Evolutionary conservation across 2,797 vertebrate species (phyloP).

Genomic region (Sebastes hubbsi): DNA sequence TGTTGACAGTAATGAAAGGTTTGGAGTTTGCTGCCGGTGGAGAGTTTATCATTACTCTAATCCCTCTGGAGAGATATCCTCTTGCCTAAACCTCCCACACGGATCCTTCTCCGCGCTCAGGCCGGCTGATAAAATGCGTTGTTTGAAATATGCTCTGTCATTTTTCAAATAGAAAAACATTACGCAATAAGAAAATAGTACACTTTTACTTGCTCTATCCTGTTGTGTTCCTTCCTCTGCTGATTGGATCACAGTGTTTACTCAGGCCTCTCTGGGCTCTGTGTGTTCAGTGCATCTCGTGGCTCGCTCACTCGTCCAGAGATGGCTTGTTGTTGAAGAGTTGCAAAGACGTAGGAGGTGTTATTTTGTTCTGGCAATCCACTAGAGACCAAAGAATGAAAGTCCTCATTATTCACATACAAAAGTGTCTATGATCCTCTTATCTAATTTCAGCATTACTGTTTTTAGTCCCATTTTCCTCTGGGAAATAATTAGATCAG

Average conservation of each 20-base stretch:
- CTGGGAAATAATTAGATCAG: constrained; percentile 35
- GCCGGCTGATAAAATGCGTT: constrained; percentile 48
- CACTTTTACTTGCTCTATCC: constrained; percentile 12
- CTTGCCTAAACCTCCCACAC: constrained; percentile 55
- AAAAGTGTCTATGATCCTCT: constrained; percentile 43
- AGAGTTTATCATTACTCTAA: constrained; percentile 74
- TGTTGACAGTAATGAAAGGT: constrained; percentile 58
- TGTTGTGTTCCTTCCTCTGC: constrained; percentile 1
- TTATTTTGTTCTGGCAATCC: constrained; percentile 62
- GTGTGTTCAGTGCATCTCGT: constrained; percentile 14
- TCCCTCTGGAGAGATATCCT: constrained; percentile 63
- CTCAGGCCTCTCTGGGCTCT: constrained; percentile 25
- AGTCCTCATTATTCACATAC: constrained; percentile 53
- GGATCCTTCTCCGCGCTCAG: constrained; percentile 29
- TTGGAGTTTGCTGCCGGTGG: constrained; percentile 51
- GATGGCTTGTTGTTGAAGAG: constrained; percentile 43
- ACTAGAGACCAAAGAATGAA: constrained; percentile 49
- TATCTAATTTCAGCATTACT: constrained; percentile 34
- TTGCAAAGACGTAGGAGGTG: constrained; percentile 60
- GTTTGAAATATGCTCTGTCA: constrained; percentile 50
- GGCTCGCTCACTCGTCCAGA: constrained; percentile 21
- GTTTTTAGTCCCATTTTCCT: constrained; percentile 30
- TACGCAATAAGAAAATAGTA: constrained; percentile 26
- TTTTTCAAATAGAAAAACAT: constrained; percentile 49
- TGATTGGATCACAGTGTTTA: constrained; percentile 26